Percentiles rank a stretch among this genome's conserved stretches.
Evolutionary conservation across 92 coral and sea anemone species (phyloP).

Genomic region (Palythoa heliodiscus): DNA sequence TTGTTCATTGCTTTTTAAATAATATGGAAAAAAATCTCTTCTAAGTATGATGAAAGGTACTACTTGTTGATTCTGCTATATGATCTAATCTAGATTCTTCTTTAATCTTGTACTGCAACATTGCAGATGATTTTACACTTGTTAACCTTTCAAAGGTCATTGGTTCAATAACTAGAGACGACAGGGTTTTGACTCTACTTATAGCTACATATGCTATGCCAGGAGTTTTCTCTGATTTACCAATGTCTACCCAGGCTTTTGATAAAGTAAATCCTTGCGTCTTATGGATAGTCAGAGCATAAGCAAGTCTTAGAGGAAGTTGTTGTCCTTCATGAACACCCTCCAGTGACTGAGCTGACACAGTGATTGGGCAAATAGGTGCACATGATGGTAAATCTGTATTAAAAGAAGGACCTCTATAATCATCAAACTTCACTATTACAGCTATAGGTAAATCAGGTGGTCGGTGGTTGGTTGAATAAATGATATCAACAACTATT

Average conservation of each 20-base stretch:
- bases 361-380: not conserved
- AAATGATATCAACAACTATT: no score
- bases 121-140: not conserved
- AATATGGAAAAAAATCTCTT: no score
- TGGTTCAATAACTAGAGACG: not conserved
- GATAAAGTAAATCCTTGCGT: not conserved
- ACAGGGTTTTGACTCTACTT: not conserved
- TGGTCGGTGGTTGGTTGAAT: no score
- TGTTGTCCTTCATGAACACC: not conserved
- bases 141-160: no score
- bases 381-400: no score
- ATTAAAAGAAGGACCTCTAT: not conserved
- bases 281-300: not conserved
- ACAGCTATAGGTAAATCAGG: no score
- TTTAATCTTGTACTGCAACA: not conserved
- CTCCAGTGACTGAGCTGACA: not conserved
- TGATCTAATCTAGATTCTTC: not conserved
- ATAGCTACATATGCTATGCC: no score
- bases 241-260: not conserved
- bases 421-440: not conserved
- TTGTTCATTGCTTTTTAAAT: no score
- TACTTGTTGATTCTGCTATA: no score
- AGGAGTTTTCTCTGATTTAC: not conserved
- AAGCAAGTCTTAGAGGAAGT: not conserved
- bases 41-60: no score